Percentiles rank a stretch among this genome's conserved stretches.
Conservation (phyloP, 2,888 invertebrate genomes). For the Tenthredo distinguenda region DNA sequence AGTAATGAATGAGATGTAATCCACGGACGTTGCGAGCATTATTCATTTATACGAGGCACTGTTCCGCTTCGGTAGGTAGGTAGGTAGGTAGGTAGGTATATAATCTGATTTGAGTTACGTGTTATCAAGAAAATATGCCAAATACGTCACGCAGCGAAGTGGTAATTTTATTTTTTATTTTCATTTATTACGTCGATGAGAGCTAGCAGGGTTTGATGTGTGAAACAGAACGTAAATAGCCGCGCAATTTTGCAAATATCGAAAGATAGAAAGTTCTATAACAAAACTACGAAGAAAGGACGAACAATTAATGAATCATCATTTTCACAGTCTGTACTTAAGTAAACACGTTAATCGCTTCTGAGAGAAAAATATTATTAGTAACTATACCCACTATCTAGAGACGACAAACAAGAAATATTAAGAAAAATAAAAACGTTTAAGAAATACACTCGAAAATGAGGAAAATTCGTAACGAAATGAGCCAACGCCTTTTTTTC, state of each 20-base stretch:
- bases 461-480: not conserved
- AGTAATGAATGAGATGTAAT: constrained; percentile 39
- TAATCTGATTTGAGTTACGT: constrained; percentile 24
- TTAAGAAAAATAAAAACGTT: constrained; percentile 29
- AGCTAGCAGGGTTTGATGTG: not conserved
- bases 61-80: not conserved
- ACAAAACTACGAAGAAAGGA: not conserved
- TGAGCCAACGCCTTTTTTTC: not conserved
- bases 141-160: not conserved
- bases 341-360: constrained; percentile 29
- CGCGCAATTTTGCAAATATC: not conserved
- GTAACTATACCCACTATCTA: not conserved
- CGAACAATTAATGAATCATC: not conserved
- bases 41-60: constrained; percentile 28
- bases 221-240: not conserved
- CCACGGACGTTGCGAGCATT: constrained; percentile 34
- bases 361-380: constrained; percentile 28
- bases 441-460: not conserved
- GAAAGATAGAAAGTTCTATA: not conserved
- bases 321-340: not conserved
- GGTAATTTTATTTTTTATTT: not conserved
- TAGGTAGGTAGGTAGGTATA: not conserved
- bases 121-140: not conserved
- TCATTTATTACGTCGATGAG: not conserved
- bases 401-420: not conserved